Base-by-base conservation (phyloP, 2,888 invertebrate species). In the Macaria notata region DNA sequence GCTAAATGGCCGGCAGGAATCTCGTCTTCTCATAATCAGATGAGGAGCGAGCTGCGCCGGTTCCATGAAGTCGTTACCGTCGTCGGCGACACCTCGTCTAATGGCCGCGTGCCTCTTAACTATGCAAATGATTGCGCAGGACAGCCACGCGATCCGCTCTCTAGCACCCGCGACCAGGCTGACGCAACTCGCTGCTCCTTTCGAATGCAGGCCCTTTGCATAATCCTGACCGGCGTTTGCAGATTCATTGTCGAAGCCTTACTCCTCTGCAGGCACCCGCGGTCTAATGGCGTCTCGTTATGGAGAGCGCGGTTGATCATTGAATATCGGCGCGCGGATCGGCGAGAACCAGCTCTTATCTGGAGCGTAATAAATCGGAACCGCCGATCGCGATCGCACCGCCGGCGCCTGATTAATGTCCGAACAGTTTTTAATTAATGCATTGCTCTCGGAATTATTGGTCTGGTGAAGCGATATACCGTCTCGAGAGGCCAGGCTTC, bases 361-460 rank as follows among this genome's bases (percentile, higher is more conserved):
- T 81, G 69, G 77, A 71, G 72, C 75, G 78, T 76, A 81, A 83
- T 84, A 83, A 86, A 85, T 85, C 76, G 74, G 72, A 70, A 70
- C 71, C 64, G 71, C 71, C 64, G 78, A 81, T 83, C 76, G 79
- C 75, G 76, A 81, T 79, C 79, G 71, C 60, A 76, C 65, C 70
- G 69, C 68, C 64, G 71, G 72, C 73, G 70, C 71, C 76, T 81
- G 83, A 85, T 86, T 81, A 84, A 86, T 83, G 83, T 78, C 72
- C 69, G 61, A 72, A 73, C 74, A 76, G 75, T 84, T 85, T 82
- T 84, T 85, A 84, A 85, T 86, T 84, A 82, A 84, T 77, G 78
- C 60, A 63, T 63, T 65, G 64, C 64, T 58, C 63, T 49, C 59
- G 70, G 71, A 72, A 68, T 77, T 79, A 78, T 76, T 75, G 76